phyloP scores from a whole-genome alignment of 2,888 invertebrate species.

The Drosophila neoperkinsi region DNA sequence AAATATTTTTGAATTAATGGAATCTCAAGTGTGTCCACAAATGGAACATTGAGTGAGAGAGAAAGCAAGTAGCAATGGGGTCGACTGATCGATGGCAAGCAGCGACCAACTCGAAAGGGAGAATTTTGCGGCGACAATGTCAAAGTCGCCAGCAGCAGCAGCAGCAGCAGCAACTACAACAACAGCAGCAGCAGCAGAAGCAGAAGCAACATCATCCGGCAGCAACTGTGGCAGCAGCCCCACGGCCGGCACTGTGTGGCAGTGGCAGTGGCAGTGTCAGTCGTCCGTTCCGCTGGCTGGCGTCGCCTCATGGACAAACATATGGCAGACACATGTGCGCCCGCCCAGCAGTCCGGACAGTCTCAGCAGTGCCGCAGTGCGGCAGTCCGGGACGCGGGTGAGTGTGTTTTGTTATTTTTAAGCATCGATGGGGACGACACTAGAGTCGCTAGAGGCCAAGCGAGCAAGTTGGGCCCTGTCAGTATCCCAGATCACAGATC shows the following conservation, averaged over 20 bases:
- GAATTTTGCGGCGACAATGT: constrained; percentile 50
- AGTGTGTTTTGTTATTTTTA: constrained; percentile 71
- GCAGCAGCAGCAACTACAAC: not conserved
- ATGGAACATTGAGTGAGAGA: constrained; percentile 61
- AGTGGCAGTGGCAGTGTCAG: constrained; percentile 33
- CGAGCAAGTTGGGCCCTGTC: constrained; percentile 42
- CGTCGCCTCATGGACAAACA: constrained; percentile 76
- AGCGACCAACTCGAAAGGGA: constrained; percentile 55
- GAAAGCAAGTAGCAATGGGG: constrained; percentile 43
- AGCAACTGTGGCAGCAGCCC: constrained; percentile 44
- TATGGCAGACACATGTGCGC: constrained; percentile 72
- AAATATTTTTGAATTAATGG: constrained; percentile 81
- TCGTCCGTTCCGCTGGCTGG: constrained; percentile 61
- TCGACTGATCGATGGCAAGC: constrained; percentile 56
- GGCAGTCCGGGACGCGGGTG: constrained; percentile 42
- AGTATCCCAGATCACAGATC: constrained; percentile 62
- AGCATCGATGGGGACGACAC: constrained; percentile 58
- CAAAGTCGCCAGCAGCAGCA: constrained; percentile 53
- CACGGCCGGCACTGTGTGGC: constrained; percentile 52
- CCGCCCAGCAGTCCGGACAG: constrained; percentile 51
- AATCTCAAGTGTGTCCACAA: constrained; percentile 81
- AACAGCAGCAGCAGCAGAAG: not conserved
- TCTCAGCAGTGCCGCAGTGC: constrained; percentile 8
- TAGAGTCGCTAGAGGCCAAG: constrained; percentile 16
- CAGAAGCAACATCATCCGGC: constrained; percentile 19